Percentiles rank a stretch among this genome's conserved stretches.
phyloP scores from a whole-genome alignment of 2,888 invertebrate species.

The Mamestra brassicae region DNA sequence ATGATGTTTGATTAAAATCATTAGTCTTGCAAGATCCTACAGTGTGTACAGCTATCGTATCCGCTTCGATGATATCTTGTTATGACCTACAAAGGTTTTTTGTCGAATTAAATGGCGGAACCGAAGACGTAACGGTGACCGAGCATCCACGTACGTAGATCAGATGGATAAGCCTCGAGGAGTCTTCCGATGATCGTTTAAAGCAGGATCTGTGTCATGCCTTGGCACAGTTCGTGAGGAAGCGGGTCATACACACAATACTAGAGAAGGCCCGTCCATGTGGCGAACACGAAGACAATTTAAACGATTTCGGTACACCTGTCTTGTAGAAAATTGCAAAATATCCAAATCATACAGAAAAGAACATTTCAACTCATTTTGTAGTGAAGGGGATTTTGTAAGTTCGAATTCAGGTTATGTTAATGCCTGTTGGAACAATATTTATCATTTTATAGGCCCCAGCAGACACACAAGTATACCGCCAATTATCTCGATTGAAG shows the following conservation, averaged over 20 bases:
- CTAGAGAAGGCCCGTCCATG: constrained; percentile 1
- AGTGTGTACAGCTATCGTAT: constrained; percentile 29
- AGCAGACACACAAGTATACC: not conserved
- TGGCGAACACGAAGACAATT: not conserved
- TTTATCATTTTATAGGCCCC: constrained; percentile 22
- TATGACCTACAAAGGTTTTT: constrained; percentile 51
- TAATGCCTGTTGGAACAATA: constrained; percentile 31
- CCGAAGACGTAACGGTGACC: constrained; percentile 37
- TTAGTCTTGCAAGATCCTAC: constrained; percentile 37
- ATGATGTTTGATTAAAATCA: constrained; percentile 14
- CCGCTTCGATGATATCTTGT: constrained; percentile 40
- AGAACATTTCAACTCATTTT: constrained; percentile 7
- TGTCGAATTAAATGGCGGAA: constrained; percentile 42
- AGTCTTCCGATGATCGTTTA: constrained; percentile 13
- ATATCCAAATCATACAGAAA: constrained; percentile 11
- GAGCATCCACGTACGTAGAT: constrained; percentile 31
- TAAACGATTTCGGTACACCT: not conserved
- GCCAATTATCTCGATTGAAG: constrained; percentile 13
- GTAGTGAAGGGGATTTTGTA: constrained; percentile 36
- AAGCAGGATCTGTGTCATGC: constrained; percentile 17
- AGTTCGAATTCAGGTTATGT: constrained; percentile 41
- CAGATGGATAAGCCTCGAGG: constrained; percentile 18
- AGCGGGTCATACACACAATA: constrained; percentile 2
- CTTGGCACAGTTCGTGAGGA: constrained; percentile 25
- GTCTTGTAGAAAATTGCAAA: constrained; percentile 13